Base-by-base conservation (phyloP, 2,113 vertebrate species). In the Pitta sordida region DNA sequence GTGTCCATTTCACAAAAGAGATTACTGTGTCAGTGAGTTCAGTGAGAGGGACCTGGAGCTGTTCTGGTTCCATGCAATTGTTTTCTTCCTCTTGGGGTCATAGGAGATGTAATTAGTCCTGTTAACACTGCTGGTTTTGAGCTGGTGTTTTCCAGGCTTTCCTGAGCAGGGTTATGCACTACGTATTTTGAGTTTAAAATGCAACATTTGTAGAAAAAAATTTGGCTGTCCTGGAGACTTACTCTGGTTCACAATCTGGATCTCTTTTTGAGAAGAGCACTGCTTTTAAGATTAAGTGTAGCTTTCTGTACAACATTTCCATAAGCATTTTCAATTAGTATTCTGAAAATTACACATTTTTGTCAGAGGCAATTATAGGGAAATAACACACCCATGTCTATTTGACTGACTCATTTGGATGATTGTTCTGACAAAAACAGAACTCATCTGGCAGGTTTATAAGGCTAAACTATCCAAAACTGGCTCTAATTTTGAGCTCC, bases 301-400 rank as follows among this genome's bases (percentile, higher is more conserved):
- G 48, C 55, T 88, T 92, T 94, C 83, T 67, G 71, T 83, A 60
- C 96, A 93, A 88, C 36, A 76, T 82, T 93, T 94, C 85, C 63
- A 94, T 82, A 94, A 75, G 49, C 6, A 2, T 94, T 96, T 96
- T 97, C 95, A 97, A 95, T 98, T 95, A 96, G 96, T 96, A 97
- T 92, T 97, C 96, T 95, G 84, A 95, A 98, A 97, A 97, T 95
- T 95, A 95, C 91, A 95, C 91, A 97, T 96, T 97, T 97, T 97
- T 96, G 92, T 94, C 92, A 21, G 44, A 20, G 44, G 44, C 44
- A 46, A 46, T 46, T 46, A 44, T 19, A 44, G 44, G 73, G 53
- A 44, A 95, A 94, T 94, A 95, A 95, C 84, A 96, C 94, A 92
- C 76, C 73, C 88, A 85, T 95, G 62, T 91, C 95, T 96, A 80